Conservation (phyloP, 2,797 vertebrate genomes). For the Tadarida brasiliensis region DNA sequence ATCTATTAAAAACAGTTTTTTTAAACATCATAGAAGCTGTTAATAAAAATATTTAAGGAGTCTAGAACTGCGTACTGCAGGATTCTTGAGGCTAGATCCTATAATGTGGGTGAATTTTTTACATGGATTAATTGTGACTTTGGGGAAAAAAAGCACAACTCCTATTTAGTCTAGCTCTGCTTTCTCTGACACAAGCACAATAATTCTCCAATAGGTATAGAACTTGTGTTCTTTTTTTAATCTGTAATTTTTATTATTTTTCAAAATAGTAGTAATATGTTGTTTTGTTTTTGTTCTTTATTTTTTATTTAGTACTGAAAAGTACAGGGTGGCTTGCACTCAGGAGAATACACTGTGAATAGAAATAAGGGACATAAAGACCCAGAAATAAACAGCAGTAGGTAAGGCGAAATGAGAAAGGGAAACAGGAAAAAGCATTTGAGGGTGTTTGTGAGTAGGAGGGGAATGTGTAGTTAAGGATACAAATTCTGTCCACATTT, state of each 20-base stretch:
- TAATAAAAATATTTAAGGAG: neutral
- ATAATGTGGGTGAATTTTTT: neutral
- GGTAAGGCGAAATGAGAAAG: slow-evolving; percentile 68
- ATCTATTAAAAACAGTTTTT: neutral
- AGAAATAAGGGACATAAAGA: slow-evolving; percentile 36
- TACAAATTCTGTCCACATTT: slow-evolving; percentile 42
- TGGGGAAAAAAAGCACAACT: neutral
- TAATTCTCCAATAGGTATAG: slow-evolving; percentile 43
- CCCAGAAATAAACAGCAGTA: slow-evolving; percentile 67
- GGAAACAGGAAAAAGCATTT: slow-evolving; percentile 21
- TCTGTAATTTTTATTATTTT: slow-evolving; percentile 5
- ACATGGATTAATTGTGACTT: neutral
- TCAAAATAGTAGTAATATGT: slow-evolving; percentile 10
- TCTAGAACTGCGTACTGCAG: neutral
- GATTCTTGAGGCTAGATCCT: neutral
- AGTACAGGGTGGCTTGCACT: slow-evolving; percentile 20
- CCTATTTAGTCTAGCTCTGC: neutral
- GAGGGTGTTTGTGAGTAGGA: slow-evolving; percentile 58
- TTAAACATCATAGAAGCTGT: neutral
- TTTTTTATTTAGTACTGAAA: slow-evolving; percentile 51
- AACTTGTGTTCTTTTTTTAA: slow-evolving; percentile 40
- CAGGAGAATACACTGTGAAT: slow-evolving; percentile 41
- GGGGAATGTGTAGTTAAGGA: neutral
- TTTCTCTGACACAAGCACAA: slow-evolving; percentile 2
- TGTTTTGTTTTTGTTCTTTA: slow-evolving; percentile 15